A percentile compares a stretch with the other conserved stretches of the same genome.
These are phyloP conservation scores for Cheiracanthium punctorium DNA, from an alignment of 2,888 invertebrate species.

Conservation along the genomic window DNA sequence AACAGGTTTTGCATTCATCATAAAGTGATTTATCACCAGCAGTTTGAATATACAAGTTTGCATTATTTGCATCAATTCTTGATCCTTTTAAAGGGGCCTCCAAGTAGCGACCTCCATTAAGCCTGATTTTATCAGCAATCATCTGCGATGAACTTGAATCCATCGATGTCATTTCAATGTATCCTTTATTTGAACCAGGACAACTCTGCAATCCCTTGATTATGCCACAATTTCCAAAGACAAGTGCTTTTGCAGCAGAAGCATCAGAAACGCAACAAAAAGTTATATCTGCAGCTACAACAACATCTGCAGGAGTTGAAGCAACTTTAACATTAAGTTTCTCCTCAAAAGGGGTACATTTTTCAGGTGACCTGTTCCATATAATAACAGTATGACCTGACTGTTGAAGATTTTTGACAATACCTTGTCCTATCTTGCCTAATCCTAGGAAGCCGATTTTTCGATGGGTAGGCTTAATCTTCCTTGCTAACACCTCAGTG, in stretches of 20 bases:
- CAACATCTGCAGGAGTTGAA: conserved; percentile 92
- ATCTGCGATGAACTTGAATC: conserved; percentile 95
- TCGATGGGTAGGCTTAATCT: conserved; percentile 83
- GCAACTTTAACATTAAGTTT: background rate
- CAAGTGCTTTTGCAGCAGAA: conserved; percentile 92
- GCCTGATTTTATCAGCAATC: conserved; percentile 82
- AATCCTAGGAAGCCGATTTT: conserved; percentile 96
- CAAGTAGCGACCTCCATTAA: conserved; percentile 91
- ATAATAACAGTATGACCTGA: conserved; percentile 92
- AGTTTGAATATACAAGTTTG: conserved; percentile 90
- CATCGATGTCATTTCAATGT: conserved; percentile 97
- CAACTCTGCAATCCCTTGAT: conserved; percentile 82
- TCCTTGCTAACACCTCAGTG: background rate
- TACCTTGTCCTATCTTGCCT: conserved; percentile 95
- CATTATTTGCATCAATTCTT: conserved; percentile 88
- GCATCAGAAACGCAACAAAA: conserved; percentile 97
- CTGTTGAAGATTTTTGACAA: conserved; percentile 94
- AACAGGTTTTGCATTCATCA: conserved; percentile 95
- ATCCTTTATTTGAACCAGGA: conserved; percentile 84
- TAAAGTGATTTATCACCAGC: conserved; percentile 93
- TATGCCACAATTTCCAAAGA: conserved; percentile 96
- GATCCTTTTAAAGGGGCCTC: conserved; percentile 95
- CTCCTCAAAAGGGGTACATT: conserved; percentile 86
- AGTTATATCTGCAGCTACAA: conserved; percentile 92
- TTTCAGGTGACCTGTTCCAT: conserved; percentile 93